These are phyloP conservation scores for Sebastes wilsoni DNA, from an alignment of 2,797 vertebrate genomes.

Conservation along the genomic window DNA sequence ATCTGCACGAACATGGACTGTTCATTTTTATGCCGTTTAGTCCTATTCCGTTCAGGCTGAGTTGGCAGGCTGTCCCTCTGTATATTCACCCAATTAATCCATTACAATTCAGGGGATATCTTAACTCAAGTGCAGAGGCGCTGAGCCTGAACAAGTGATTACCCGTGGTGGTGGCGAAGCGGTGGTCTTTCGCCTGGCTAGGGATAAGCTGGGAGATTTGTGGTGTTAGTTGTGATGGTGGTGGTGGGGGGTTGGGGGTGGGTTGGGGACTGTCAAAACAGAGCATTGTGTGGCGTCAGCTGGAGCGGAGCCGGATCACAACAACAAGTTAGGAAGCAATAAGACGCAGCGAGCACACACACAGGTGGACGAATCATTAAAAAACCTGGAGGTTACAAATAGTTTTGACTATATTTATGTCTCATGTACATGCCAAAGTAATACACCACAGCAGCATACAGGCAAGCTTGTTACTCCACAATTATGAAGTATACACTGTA, in stretches of 20 bases:
- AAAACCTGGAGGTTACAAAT: not conserved
- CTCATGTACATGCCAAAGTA: not conserved
- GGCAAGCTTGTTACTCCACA: not conserved
- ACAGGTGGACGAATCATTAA: not conserved
- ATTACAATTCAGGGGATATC: constrained; percentile 66
- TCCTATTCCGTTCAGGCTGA: constrained; percentile 39
- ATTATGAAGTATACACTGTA: not conserved
- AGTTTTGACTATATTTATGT: not conserved
- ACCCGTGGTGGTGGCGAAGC: constrained; percentile 43
- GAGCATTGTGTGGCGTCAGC: constrained; percentile 49
- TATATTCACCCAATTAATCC: constrained; percentile 72
- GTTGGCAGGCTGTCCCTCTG: constrained; percentile 46
- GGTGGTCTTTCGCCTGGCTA: constrained; percentile 57
- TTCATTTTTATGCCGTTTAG: constrained; percentile 54
- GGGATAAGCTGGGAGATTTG: constrained; percentile 66
- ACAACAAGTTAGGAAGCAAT: constrained; percentile 39
- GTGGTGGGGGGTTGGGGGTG: not conserved
- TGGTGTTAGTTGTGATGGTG: constrained; percentile 42
- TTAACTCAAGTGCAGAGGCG: constrained; percentile 62
- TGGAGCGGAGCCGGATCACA: constrained; percentile 42
- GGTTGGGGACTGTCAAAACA: constrained; percentile 49
- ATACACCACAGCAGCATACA: not conserved
- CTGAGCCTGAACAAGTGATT: constrained; percentile 66
- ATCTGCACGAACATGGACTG: constrained; percentile 24
- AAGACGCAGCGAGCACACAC: constrained; percentile 2